Base-by-base conservation (phyloP, 1,140 invertebrate species). In the Anagrus nilaparvatae region DNA sequence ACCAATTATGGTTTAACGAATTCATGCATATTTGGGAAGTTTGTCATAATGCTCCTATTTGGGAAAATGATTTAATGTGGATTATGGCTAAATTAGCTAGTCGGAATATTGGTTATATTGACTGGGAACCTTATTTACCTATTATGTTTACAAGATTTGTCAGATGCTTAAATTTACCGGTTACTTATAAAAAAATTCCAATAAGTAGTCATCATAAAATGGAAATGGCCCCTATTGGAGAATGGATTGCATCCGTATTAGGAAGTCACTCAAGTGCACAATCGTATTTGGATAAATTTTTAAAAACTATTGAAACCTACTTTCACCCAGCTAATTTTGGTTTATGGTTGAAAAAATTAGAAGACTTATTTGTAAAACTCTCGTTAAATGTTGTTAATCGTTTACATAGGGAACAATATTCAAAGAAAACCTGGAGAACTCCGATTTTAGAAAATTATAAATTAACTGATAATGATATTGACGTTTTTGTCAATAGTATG, bases 321-420 rank as follows among this genome's bases (percentile, higher is more conserved):
- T 81, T 84, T 54, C 85, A 96, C 69, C 87, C 87, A 36, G 90
- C 90, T 0, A 96, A 96, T 62, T 59, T 67, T 43, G 90, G 91
- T 32, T 43, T 72, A 18, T 94, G 89, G 86, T 73, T 79, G 16
- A 65, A 52, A 31, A 78, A 74, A 46, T 31, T 62, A 84, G 1
- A 72, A 71, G 34, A 28, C 33, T 39, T 47, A 14, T 39, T 33
- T 28, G 17, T 30, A 14, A 32, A 42, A 29, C 30, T 47, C 12
- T 28, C 28, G 25, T 35, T 43, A 33, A 39, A 27, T 29, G 35
- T 43, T 20, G 16, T 35, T 13, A 32, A 34, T 12, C 42, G 45
- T 24, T 9, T 47, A 21, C 9, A 25, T 18, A 46, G 44, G 19
- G 44, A 46, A 23, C 29, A 33, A 12, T 41, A 46, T 41, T n/a